These are phyloP conservation scores for Malurus melanocephalus DNA, from an alignment of 2,113 vertebrate species.

Conservation along the genomic window DNA sequence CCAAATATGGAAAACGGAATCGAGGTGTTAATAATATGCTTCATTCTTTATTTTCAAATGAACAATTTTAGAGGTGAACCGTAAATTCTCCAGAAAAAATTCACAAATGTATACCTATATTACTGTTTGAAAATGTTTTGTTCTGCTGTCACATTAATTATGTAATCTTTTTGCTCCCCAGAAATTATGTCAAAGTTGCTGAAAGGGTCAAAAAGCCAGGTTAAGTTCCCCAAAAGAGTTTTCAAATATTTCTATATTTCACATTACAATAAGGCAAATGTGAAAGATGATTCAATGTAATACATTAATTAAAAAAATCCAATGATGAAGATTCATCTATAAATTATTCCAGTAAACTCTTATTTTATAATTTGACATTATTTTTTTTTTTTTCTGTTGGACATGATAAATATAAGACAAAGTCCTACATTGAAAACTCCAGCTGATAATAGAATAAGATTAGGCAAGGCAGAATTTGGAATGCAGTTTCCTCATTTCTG, in stretches of 20 bases:
- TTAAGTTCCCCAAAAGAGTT: neutral
- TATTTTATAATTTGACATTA: neutral
- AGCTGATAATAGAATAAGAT: neutral
- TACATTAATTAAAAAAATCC: neutral
- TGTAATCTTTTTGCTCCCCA: neutral
- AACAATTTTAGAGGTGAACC: neutral
- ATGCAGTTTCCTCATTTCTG: neutral
- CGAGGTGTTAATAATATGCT: neutral
- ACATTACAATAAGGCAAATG: neutral
- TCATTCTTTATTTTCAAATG: neutral
- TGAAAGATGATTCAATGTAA: neutral
- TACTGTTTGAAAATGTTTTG: neutral
- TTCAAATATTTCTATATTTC: slow-evolving; percentile 1
- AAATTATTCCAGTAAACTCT: neutral
- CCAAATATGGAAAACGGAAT: slow-evolving; percentile 24
- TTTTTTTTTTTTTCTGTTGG: neutral
- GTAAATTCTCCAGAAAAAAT: neutral
- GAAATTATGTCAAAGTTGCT: neutral
- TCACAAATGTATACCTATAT: neutral
- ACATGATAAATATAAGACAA: neutral
- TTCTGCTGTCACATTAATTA: neutral
- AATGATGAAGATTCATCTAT: neutral
- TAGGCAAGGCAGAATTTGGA: neutral
- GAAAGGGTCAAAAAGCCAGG: neutral
- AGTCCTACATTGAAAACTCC: neutral